These are phyloP conservation scores for Leptinotarsa rubiginosa DNA, from an alignment of 2,888 invertebrate species.

Conservation along the genomic window DNA sequence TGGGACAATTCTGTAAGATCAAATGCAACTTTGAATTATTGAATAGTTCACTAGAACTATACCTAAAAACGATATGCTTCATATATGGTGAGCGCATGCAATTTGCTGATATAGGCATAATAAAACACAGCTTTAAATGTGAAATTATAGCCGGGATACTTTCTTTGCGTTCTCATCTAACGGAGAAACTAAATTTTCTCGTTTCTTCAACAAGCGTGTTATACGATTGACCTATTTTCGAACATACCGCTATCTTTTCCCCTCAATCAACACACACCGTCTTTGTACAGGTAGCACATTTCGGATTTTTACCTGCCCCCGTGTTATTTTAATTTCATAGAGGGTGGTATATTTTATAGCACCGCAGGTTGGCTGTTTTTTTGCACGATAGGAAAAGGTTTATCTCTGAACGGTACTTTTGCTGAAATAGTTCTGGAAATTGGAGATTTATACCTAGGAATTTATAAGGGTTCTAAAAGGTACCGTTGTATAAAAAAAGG, in stretches of 20 bases:
- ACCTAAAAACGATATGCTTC: neutral
- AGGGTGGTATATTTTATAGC: conserved; percentile 42
- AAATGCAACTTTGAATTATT: neutral
- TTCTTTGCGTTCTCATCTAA: conserved; percentile 27
- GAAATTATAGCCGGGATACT: conserved; percentile 32
- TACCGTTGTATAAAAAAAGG: conserved; percentile 31
- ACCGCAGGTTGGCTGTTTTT: conserved; percentile 36
- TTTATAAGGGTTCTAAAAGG: conserved; percentile 22
- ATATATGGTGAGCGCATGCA: neutral
- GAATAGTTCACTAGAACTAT: neutral
- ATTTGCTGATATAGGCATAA: conserved; percentile 32
- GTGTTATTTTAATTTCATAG: conserved; percentile 46
- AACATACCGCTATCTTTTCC: neutral
- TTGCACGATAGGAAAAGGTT: conserved; percentile 41
- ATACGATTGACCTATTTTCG: conserved; percentile 26
- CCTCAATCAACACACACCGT: conserved; percentile 16
- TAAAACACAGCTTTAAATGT: conserved; percentile 27
- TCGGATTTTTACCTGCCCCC: conserved; percentile 49
- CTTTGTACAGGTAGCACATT: conserved; percentile 45
- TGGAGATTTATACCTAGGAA: conserved; percentile 44
- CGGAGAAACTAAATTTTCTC: conserved; percentile 16
- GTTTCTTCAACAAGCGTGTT: conserved; percentile 21
- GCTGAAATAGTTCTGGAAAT: conserved; percentile 43
- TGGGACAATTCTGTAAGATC: no score
- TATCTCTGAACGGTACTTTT: conserved; percentile 46